phyloP scores from a whole-genome alignment of 2,113 vertebrate genomes.

The Mesitornis unicolor region DNA sequence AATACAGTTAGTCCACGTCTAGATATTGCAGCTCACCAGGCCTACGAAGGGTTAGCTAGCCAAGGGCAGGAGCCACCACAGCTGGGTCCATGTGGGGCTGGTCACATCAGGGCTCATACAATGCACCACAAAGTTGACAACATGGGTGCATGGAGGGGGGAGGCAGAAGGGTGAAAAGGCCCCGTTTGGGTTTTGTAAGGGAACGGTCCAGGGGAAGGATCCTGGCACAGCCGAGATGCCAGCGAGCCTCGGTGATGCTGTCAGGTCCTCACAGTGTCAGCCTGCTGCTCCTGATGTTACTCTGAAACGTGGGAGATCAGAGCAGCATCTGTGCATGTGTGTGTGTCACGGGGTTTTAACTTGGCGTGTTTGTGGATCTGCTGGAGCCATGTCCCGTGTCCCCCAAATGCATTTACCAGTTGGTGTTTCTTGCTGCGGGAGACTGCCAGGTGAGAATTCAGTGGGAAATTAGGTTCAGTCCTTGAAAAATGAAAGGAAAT shows the following conservation, averaged over 20 bases:
- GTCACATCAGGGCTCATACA: not conserved
- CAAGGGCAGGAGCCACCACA: not conserved
- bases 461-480: not conserved
- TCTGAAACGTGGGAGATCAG: not conserved
- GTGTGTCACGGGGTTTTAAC: not conserved
- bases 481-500: not conserved
- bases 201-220: not conserved
- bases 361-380: not conserved
- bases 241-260: not conserved
- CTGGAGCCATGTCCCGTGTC: not conserved
- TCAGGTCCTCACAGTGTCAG: not conserved
- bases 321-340: not conserved
- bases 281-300: not conserved
- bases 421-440: not conserved
- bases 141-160: fast-evolving
- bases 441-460: not conserved
- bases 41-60: not conserved
- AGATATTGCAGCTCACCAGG: not conserved
- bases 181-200: not conserved
- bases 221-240: not conserved
- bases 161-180: not conserved
- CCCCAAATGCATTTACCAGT: not conserved
- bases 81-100: not conserved
- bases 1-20: not conserved
- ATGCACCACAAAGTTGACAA: not conserved